Evolutionary conservation across 64 coral and sea anemone genomes (phyloP), one percentile per base, ranked within the genome.

Genomic region (Actinia tenebrosa): DNA sequence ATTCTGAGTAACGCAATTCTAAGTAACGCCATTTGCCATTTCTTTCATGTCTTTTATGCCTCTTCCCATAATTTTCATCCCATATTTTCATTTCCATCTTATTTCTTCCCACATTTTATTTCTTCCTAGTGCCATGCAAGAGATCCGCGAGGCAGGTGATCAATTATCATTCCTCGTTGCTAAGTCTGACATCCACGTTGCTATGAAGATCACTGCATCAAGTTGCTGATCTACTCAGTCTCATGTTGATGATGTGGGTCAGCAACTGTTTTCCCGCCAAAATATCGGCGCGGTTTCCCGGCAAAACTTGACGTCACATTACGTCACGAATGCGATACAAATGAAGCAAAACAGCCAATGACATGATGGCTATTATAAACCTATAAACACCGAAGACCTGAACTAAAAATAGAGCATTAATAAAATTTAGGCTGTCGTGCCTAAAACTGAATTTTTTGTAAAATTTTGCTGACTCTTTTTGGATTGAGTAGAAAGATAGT

Each of bases 191-290:
- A 91, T 88, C 80, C 90, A 93, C 77, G 93, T 99, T 17, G 93
- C 97, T 7, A 99, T 99, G 97, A 95, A 99, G 84, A 99, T 99
- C 61, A 99, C 97, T 17, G 97, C 97, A 46, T 99, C 97, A 56
- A 99, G 93, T 44, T 99, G 97, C 43, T 99, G 61, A 90, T 2
- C n/a, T 15, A 75, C 69, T 10, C 30, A 37, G 30, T 37, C 30
- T 37, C 30, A 37, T 37, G 30, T 37, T 37, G 30, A 37, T 37
- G 30, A 37, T 37, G 30, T 37, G 30, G 30, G 30, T 37, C 30
- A 37, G 30, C 30, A 10, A 22, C 64, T 9, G 19, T 15, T 75
- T 75, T 42, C 69, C 69, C 69, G 69, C 69, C 27, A 42, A 75
- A 58, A 58, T 13, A 58, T 58, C 56, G 10, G 30, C 30, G 30